These are phyloP conservation scores for Amphimallon solstitiale DNA, from an alignment of 2,888 invertebrate species.

Conservation along the genomic window DNA sequence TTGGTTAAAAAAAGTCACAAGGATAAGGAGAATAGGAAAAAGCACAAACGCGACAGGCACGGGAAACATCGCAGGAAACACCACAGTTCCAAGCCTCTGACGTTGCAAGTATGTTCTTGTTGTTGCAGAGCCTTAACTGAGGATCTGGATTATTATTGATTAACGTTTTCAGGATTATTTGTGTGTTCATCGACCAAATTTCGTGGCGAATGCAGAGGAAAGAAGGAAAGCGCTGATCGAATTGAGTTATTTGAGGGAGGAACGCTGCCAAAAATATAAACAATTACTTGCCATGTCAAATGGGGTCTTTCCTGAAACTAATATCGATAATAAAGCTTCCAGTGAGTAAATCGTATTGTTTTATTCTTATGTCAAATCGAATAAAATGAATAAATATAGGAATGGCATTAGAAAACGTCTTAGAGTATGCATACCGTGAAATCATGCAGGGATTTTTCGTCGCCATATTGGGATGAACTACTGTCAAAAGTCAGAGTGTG, in stretches of 20 bases:
- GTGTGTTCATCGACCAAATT: slow-evolving; percentile 75
- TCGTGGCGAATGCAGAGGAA: slow-evolving; percentile 69
- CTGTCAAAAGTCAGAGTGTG: no score
- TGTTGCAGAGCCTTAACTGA: slow-evolving; percentile 31
- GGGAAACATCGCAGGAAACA: slow-evolving; percentile 24
- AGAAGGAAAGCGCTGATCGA: slow-evolving; percentile 65
- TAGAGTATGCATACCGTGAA: no score
- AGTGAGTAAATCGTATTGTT: slow-evolving; percentile 34
- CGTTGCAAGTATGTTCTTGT: slow-evolving; percentile 50
- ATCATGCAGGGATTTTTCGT: no score
- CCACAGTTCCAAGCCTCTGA: slow-evolving; percentile 35
- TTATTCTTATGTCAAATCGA: not conserved
- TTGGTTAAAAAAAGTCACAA: slow-evolving; percentile 27
- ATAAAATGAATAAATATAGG: no score
- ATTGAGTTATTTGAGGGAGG: slow-evolving; percentile 62
- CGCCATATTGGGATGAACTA: no score
- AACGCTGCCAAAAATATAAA: slow-evolving; percentile 62
- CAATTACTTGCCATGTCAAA: slow-evolving; percentile 61
- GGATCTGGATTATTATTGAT: slow-evolving; percentile 49
- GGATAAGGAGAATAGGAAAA: slow-evolving; percentile 42
- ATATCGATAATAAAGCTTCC: slow-evolving; percentile 33
- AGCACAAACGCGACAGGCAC: slow-evolving; percentile 36
- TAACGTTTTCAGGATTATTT: slow-evolving; percentile 75
- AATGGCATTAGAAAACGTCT: no score
- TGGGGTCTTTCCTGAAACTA: slow-evolving; percentile 46